phyloP scores from a whole-genome alignment of 2,797 vertebrate genomes.

The Sebastes melanostomus region DNA sequence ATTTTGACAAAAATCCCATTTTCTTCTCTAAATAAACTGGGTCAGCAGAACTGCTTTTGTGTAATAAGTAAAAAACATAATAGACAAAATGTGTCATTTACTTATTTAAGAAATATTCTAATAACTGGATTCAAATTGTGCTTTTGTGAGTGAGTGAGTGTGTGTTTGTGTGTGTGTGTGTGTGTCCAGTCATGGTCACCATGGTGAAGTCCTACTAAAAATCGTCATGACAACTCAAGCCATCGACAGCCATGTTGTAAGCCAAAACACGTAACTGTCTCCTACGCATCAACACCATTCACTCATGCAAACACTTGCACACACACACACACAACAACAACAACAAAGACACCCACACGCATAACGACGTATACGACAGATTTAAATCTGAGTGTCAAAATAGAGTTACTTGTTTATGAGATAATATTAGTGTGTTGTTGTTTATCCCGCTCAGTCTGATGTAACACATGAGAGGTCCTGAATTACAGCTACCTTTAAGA shows the following conservation, averaged over 20 bases:
- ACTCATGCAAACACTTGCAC: constrained; percentile 42
- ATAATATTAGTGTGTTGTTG: constrained; percentile 47
- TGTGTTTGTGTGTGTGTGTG: constrained; percentile 21
- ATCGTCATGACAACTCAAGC: constrained; percentile 86
- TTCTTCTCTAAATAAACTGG: constrained; percentile 21
- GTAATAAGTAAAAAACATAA: constrained; percentile 17
- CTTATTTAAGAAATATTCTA: constrained; percentile 45
- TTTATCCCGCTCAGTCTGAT: constrained; percentile 28
- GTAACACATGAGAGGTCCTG: constrained; percentile 27
- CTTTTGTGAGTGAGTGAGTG: constrained; percentile 35
- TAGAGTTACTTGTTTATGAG: constrained; percentile 53
- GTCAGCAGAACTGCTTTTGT: constrained; percentile 26
- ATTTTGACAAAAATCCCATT: constrained; percentile 6
- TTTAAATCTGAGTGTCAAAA: constrained; percentile 58
- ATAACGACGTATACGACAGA: constrained; percentile 53
- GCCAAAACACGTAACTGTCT: constrained; percentile 85
- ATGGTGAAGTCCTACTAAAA: constrained; percentile 84
- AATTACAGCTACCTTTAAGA: neutral
- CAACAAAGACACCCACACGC: constrained; percentile 46
- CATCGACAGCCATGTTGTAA: constrained; percentile 80
- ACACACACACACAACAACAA: constrained; percentile 34
- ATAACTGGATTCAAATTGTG: constrained; percentile 36
- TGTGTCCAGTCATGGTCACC: constrained; percentile 77
- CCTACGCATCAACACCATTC: constrained; percentile 80
- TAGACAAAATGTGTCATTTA: constrained; percentile 36